A percentile compares a stretch with the other conserved stretches of the same genome.
Conservation (phyloP, 2,888 invertebrate genomes). For the Asteroscopus sphinx region DNA sequence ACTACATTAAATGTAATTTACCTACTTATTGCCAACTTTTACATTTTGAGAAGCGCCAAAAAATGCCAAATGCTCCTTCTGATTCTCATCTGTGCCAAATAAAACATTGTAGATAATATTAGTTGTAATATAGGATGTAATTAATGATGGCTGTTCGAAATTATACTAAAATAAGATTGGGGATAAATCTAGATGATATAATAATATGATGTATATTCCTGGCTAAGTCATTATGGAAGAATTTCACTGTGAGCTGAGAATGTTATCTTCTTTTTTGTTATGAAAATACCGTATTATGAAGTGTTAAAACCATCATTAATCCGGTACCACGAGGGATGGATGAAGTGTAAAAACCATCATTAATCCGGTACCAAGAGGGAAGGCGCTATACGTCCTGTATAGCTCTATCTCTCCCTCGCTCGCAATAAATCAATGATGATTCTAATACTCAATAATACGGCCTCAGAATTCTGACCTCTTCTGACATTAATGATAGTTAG, state of each 20-base stretch:
- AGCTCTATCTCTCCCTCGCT: too few species aligned
- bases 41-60: conserved; percentile 27
- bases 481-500: too few species aligned
- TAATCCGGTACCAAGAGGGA: too few species aligned
- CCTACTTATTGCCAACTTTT: conserved; percentile 16
- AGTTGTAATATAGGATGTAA: conserved; percentile 55
- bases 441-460: too few species aligned
- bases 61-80: conserved; percentile 20
- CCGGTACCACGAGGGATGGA: too few species aligned
- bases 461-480: too few species aligned
- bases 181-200: conserved; percentile 22
- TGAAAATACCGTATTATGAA: too few species aligned
- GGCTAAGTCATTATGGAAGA: conserved; percentile 33
- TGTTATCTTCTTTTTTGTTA: not conserved
- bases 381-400: too few species aligned
- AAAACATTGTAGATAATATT: conserved; percentile 49
- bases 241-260: conserved; percentile 24
- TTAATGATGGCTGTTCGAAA: conserved; percentile 67
- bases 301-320: too few species aligned
- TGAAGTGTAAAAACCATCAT: too few species aligned
- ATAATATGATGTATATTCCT: conserved; percentile 45
- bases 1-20: conserved; percentile 14
- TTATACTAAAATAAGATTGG: conserved; percentile 49
- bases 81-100: conserved; percentile 60
- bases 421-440: too few species aligned